A percentile compares a stretch with the other conserved stretches of the same genome.
These are phyloP conservation scores for Meloidogyne chitwoodi DNA, from an alignment of 1,140 invertebrate species.

Conservation along the genomic window DNA sequence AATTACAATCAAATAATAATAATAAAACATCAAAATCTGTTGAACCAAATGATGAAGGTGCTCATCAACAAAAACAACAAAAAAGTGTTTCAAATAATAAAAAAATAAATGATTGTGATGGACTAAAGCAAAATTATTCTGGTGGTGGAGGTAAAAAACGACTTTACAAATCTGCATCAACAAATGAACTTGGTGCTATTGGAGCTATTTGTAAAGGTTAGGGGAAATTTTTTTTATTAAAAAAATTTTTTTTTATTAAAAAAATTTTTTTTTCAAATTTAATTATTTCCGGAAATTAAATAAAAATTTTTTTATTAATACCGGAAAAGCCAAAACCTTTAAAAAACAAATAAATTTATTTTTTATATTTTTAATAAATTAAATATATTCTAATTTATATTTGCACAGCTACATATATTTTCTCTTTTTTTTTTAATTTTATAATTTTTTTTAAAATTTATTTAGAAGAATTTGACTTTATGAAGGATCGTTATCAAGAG, in stretches of 20 bases:
- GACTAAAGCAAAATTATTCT: not conserved
- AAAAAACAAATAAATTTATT: no score
- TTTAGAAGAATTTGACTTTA: slow-evolving; percentile 28
- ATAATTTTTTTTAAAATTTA: not conserved
- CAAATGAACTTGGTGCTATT: slow-evolving; percentile 7
- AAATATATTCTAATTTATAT: no score
- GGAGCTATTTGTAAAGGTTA: slow-evolving; percentile 23
- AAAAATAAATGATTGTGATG: not conserved
- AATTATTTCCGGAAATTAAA: no score
- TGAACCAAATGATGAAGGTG: not conserved
- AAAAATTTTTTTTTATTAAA: no score
- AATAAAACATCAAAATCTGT: slow-evolving; percentile 1
- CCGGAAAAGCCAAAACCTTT: no score
- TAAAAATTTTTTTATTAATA: no score
- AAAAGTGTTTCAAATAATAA: not conserved
- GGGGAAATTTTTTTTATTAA: not conserved
- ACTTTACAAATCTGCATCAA: slow-evolving; percentile 14
- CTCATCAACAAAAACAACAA: not conserved
- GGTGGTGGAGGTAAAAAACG: slow-evolving; percentile 8
- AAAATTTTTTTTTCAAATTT: no score
- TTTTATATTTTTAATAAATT: no score
- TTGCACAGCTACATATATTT: no score
- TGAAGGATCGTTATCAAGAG: slow-evolving; percentile 19
- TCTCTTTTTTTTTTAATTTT: not conserved
- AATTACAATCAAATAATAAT: not conserved